Evolutionary conservation across 2,888 invertebrate genomes (phyloP).

Genomic region (Meandrusa payeni): DNA sequence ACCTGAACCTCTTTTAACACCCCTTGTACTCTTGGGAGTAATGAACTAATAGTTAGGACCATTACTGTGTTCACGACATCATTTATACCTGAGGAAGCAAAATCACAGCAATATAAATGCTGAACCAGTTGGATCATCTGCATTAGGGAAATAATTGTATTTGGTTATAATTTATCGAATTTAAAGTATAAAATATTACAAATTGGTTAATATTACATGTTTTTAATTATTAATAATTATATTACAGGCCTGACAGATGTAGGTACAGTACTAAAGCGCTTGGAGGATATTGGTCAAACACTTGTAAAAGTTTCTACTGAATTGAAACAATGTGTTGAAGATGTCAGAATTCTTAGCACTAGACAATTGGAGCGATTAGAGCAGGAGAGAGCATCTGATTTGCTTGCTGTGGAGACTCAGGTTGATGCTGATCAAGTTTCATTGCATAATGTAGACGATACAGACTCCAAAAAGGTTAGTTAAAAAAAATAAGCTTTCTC

Average conservation of each 20-base stretch:
- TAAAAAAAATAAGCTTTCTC: too few relatives aligned
- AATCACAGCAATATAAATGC: too few relatives aligned
- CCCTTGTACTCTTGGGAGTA: too few relatives aligned
- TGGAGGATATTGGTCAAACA: constrained; percentile 86
- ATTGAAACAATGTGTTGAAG: constrained; percentile 86
- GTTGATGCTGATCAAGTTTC: constrained; percentile 77
- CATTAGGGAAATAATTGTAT: too few relatives aligned
- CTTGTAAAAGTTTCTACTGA: constrained; percentile 85
- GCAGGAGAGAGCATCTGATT: constrained; percentile 84
- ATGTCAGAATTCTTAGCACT: constrained; percentile 84
- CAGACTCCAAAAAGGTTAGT: constrained; percentile 88
- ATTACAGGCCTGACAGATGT: constrained; percentile 55
- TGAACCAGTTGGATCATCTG: too few relatives aligned
- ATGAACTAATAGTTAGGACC: too few relatives aligned
- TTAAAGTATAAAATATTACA: constrained; percentile 2
- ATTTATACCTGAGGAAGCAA: too few relatives aligned
- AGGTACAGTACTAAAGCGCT: constrained; percentile 78
- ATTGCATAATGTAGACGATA: constrained; percentile 76
- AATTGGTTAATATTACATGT: too few relatives aligned
- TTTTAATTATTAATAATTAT: too few relatives aligned
- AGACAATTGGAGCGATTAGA: constrained; percentile 82
- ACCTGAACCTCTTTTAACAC: too few relatives aligned
- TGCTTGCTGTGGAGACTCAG: constrained; percentile 85
- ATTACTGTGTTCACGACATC: too few relatives aligned
- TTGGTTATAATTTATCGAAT: too few relatives aligned